Conservation (phyloP, 2,113 vertebrate species). For the Melanerpes formicivorus region DNA sequence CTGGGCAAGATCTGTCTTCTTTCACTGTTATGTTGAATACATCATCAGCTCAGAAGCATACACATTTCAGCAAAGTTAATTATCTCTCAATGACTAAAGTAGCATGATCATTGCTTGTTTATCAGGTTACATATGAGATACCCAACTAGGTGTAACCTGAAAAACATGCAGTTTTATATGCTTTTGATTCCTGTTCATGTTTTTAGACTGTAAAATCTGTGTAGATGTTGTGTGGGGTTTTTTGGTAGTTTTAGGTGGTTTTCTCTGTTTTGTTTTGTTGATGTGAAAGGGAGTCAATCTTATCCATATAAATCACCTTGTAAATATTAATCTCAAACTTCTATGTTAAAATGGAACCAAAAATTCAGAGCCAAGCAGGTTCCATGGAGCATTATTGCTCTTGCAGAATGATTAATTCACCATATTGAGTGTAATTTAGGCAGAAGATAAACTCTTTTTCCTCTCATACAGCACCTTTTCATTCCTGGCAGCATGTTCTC, state of each 20-base stretch:
- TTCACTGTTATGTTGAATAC: neutral
- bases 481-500: neutral
- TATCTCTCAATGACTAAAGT: neutral
- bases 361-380: neutral
- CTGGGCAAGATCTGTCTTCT: conserved; percentile 1
- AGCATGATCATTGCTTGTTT: neutral
- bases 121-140: neutral
- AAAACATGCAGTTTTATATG: neutral
- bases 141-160: neutral
- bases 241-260: neutral
- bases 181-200: neutral
- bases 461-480: conserved; percentile 35
- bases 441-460: conserved; percentile 16
- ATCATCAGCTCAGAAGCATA: conserved; percentile 4
- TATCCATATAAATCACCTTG: neutral
- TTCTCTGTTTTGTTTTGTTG: neutral
- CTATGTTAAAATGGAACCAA: neutral
- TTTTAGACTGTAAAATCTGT: neutral
- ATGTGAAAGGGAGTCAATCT: neutral
- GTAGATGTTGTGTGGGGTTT: neutral
- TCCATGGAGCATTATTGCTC: neutral
- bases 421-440: neutral
- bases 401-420: conserved; percentile 15
- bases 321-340: neutral
- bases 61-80: conserved; percentile 1